These are phyloP conservation scores for Gasterosteus nipponicus DNA, from an alignment of 2,113 vertebrate genomes.

Conservation along the genomic window DNA sequence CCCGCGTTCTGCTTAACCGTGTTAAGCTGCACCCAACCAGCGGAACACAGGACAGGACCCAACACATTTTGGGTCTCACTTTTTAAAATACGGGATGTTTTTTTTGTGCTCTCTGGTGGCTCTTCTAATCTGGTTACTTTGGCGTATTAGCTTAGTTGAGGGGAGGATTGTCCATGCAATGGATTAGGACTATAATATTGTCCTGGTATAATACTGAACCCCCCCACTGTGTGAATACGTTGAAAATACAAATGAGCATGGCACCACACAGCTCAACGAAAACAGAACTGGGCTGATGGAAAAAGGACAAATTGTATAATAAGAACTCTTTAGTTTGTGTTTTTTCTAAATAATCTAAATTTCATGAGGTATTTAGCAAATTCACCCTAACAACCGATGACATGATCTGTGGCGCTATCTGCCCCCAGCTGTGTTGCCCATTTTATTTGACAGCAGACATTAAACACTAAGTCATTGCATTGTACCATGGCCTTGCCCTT, in stretches of 20 bases:
- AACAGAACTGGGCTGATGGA: constrained; percentile 24
- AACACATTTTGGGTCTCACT: not conserved
- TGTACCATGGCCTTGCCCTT: constrained; percentile 94
- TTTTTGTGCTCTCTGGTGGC: constrained; percentile 5
- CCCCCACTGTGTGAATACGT: constrained; percentile 59
- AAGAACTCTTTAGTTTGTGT: constrained; percentile 42
- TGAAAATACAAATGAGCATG: constrained; percentile 68
- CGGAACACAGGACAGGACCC: not conserved
- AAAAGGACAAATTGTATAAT: constrained; percentile 39
- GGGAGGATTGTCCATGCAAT: constrained; percentile 38
- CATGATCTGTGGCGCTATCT: constrained; percentile 69
- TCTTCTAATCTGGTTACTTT: constrained; percentile 21
- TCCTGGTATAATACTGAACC: constrained; percentile 60
- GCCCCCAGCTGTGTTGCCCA: constrained; percentile 73
- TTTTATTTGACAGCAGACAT: constrained; percentile 80
- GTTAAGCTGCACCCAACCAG: not conserved
- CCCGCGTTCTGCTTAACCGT: not conserved
- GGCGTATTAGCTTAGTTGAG: constrained; percentile 26
- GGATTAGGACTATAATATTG: constrained; percentile 62
- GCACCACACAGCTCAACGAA: constrained; percentile 30
- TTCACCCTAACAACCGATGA: constrained; percentile 60
- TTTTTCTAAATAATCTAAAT: constrained; percentile 54
- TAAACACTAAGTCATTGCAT: constrained; percentile 95
- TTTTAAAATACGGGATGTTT: not conserved
- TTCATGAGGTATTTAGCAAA: constrained; percentile 64